Evolutionary conservation across 2,113 vertebrate species (phyloP).

Genomic region (Hippocampus mohnikei): DNA sequence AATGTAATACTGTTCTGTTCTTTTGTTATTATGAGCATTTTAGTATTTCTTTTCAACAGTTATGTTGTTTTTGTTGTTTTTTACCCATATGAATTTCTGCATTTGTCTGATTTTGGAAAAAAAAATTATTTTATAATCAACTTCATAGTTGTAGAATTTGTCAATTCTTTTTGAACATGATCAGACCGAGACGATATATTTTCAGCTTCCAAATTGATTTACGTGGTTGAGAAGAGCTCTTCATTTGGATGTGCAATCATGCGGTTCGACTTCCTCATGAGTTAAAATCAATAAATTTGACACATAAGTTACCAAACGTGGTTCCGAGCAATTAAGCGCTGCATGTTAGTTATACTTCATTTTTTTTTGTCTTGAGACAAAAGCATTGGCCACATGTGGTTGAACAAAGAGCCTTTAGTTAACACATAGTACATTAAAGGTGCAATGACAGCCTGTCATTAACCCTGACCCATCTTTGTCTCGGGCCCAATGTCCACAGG

Average conservation of each 20-base stretch:
- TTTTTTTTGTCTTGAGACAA: not conserved
- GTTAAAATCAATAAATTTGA: not conserved
- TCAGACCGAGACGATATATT: too few species aligned
- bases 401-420: constrained; percentile 49
- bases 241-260: not conserved
- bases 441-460: constrained; percentile 63
- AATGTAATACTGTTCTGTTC: too few species aligned
- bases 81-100: too few species aligned
- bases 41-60: too few species aligned
- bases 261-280: not conserved
- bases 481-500: constrained; percentile 45
- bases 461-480: constrained; percentile 65
- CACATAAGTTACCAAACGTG: not conserved
- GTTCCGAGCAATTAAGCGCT: not conserved
- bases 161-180: too few species aligned
- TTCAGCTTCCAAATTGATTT: too few species aligned
- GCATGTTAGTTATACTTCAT: not conserved
- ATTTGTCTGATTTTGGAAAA: too few species aligned
- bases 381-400: not conserved
- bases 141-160: too few species aligned
- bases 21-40: too few species aligned
- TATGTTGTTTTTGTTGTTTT: too few species aligned
- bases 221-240: not conserved
- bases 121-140: too few species aligned
- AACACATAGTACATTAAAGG: constrained; percentile 67